Evolutionary conservation across 2,888 invertebrate species (phyloP), one percentile per base, ranked within the genome.

Genomic region (Andrena praecox): DNA sequence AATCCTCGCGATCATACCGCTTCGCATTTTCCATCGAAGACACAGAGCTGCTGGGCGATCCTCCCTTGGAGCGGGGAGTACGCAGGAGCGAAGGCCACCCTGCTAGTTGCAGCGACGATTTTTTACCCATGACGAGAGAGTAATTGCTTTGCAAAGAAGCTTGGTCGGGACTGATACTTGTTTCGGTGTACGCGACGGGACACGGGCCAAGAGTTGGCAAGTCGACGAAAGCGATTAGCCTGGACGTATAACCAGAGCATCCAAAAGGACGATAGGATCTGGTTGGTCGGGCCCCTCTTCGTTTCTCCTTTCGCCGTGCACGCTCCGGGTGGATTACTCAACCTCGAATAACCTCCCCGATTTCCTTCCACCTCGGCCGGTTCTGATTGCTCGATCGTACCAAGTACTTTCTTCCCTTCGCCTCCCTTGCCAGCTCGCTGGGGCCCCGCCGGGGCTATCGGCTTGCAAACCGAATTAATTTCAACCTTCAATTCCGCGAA

Each of bases 391-490:
- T n/a, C 74, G 71, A 84, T 77, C 74, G 33, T 66, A 69, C 74
- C 67, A 54, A 76, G 31, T 71, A 71, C 60, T 42, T 67, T 63
- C 50, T 67, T 52, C 66, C 29, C 27, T 20, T 24, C 5, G 8
- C 12, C n/a, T 33, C 31, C 33, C 16, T 33, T 35, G 5, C 8
- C 35, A 16, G 42, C 42, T 12, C 16, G 12, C 8, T 27, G 20
- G 35, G 29, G 3, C 64, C 29, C 29, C 29, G 29, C 3, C 42
- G 16, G 0, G 48, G 59, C 59, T 66, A 79, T 85, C 70, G 33
- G 54, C 69, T 85, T 59, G 84, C 85, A 70, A 86, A 80, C 85
- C 84, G 85, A 85, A 89, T 90, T 90, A 87, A 90, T 90, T 89
- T 85, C 80, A 73, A 78, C 85, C 79, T 80, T 84, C 90, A 77